Base-by-base conservation (phyloP, 2,888 invertebrate genomes). In the Drosophila limbata region DNA sequence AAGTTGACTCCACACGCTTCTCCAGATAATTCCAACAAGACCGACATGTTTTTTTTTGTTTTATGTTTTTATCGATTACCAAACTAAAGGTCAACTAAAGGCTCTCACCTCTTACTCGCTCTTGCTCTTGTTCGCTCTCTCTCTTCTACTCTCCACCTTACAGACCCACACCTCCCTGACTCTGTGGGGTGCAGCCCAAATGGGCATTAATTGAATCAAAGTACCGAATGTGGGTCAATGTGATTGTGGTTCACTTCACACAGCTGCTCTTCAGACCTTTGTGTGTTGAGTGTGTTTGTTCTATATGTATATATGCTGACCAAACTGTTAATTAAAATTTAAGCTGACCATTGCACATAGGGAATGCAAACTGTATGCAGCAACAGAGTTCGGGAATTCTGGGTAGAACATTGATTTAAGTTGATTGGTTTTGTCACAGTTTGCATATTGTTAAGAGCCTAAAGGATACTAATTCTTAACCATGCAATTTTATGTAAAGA, bases 271-370 rank as follows among this genome's bases (percentile, higher is more conserved):
- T 13, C n/a, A 37, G 52, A 31, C 59, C 50, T 9, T 21, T 33
- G 5, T 52, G 35, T 56, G 4, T 1, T 33, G n/a, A 19, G 39
- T 50, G 42, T 42, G 15, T 60, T 61, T 75, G 62, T 31, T 50
- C 53, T 50, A 39, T 62, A 50, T 50, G 35, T 62, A 50, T 50
- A 39, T 62, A 52, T 53, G 63, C 51, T 59, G 56, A 59, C 67
- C 83, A 59, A 73, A 59, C 56, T 75, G 69, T 76, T 82, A 84
- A 84, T 83, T 84, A 73, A 75, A 73, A 81, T 84, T 81, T 66
- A 68, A 75, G 73, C 73, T 61, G 51, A 53, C 55, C 73, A 60
- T 53, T 63, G 72, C 79, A 70, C 25, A 71, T 55, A 60, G 60
- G 39, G 57, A 57, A 15, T 37, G 45, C 47, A 37, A 47, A 45